A percentile compares a stretch with the other conserved stretches of the same genome.
These are phyloP conservation scores for Triplophysa tibetana DNA, from an alignment of 2,113 vertebrate species.

Conservation along the genomic window DNA sequence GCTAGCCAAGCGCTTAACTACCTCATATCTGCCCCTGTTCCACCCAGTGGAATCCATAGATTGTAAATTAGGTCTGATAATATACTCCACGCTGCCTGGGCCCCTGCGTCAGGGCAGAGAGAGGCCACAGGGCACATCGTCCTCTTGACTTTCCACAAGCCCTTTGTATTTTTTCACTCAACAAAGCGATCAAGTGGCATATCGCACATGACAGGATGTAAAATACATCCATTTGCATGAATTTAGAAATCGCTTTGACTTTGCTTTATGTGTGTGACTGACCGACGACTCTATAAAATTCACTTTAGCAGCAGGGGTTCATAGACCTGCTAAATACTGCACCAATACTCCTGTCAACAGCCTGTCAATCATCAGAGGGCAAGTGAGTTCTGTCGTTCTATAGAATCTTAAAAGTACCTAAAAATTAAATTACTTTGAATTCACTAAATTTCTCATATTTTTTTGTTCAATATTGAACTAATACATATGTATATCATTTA, in stretches of 20 bases:
- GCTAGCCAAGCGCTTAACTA: conserved; percentile 71
- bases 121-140: conserved; percentile 51
- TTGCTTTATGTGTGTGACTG: conserved; percentile 72
- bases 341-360: conserved; percentile 77
- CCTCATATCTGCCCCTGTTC: conserved; percentile 69
- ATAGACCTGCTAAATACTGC: conserved; percentile 77
- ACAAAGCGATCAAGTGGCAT: conserved; percentile 74
- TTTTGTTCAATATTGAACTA: not conserved
- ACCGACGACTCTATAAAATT: conserved; percentile 77
- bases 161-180: conserved; percentile 54
- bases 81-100: conserved; percentile 56
- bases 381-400: conserved; percentile 59
- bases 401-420: not conserved
- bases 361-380: conserved; percentile 77
- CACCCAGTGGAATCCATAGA: conserved; percentile 68
- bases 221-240: conserved; percentile 77
- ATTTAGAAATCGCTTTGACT: conserved; percentile 69
- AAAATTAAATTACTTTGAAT: not conserved
- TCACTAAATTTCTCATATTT: too few relatives aligned
- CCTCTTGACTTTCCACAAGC: conserved; percentile 20
- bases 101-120: conserved; percentile 15
- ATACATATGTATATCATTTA: not conserved
- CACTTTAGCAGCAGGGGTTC: conserved; percentile 75
- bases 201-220: conserved; percentile 68
- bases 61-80: conserved; percentile 73